phyloP scores from a whole-genome alignment of 2,888 invertebrate genomes.

The Lasioglossum pauxillum region DNA sequence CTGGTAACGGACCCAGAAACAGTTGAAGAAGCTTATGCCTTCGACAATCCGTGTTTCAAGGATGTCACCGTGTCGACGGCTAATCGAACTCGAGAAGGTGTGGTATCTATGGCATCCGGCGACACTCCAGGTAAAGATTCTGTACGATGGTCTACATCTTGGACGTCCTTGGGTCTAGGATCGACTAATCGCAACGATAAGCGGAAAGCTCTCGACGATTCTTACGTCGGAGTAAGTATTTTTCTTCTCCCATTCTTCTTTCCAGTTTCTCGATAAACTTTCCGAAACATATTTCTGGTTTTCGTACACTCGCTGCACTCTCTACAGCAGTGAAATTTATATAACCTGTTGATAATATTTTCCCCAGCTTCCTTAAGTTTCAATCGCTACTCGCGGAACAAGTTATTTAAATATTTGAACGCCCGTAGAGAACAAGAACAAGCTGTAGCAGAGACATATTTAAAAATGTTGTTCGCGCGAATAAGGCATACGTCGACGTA shows the following conservation, averaged over 20 bases:
- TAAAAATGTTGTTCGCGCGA: not conserved
- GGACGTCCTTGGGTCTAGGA: slow-evolving; percentile 84
- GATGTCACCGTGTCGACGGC: slow-evolving; percentile 82
- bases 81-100: slow-evolving; percentile 78
- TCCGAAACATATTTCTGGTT: not conserved
- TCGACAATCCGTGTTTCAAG: slow-evolving; percentile 92
- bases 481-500: not conserved
- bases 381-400: not conserved
- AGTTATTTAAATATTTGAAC: not conserved
- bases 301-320: not conserved
- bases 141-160: slow-evolving; percentile 82
- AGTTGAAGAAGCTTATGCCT: slow-evolving; percentile 91
- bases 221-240: slow-evolving; percentile 85
- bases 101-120: slow-evolving; percentile 69
- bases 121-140: slow-evolving; percentile 74
- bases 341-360: not conserved
- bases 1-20: slow-evolving; percentile 91
- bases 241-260: not conserved
- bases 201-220: slow-evolving; percentile 86
- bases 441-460: not conserved
- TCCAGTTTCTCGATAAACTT: not conserved
- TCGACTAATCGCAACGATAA: slow-evolving; percentile 84
- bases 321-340: not conserved
- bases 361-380: not conserved
- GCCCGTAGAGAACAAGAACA: not conserved